Conservation (phyloP, 2,113 vertebrate species). For the Antennarius striatus region DNA sequence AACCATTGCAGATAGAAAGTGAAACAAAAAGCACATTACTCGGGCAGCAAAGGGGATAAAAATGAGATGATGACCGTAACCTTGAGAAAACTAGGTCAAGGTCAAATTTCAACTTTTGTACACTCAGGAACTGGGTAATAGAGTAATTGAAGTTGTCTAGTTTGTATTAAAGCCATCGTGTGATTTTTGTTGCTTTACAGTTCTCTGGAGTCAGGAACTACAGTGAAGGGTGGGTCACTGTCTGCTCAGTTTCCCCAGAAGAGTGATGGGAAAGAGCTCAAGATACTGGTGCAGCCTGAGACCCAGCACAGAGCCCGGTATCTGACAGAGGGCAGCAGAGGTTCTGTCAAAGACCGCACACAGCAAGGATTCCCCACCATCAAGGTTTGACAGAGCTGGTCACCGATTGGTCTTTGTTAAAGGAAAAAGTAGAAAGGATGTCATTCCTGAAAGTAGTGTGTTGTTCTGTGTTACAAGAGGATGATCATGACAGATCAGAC, state of each 20-base stretch:
- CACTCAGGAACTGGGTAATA: no score
- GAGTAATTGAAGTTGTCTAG: slow-evolving; percentile 16
- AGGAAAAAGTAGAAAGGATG: background rate
- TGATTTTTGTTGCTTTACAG: slow-evolving; percentile 51
- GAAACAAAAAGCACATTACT: no score
- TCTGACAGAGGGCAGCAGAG: slow-evolving; percentile 96
- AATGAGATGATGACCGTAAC: no score
- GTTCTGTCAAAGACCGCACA: slow-evolving; percentile 96
- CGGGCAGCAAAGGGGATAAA: no score
- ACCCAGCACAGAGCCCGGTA: slow-evolving; percentile 97
- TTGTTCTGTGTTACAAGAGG: no score
- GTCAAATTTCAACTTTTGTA: no score
- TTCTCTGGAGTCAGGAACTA: slow-evolving; percentile 69
- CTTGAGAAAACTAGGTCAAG: no score
- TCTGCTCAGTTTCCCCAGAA: slow-evolving; percentile 92
- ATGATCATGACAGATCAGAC: no score
- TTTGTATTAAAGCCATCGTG: slow-evolving; percentile 18
- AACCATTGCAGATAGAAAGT: no score
- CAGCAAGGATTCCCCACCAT: slow-evolving; percentile 97
- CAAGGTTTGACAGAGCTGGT: slow-evolving; percentile 84
- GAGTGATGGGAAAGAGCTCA: slow-evolving; percentile 95
- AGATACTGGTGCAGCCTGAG: slow-evolving; percentile 98
- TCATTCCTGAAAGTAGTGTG: background rate
- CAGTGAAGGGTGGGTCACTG: slow-evolving; percentile 87
- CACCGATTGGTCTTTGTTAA: slow-evolving; percentile 11